These are phyloP conservation scores for Fulmarus glacialis DNA, from an alignment of 2,113 vertebrate genomes.

Conservation along the genomic window DNA sequence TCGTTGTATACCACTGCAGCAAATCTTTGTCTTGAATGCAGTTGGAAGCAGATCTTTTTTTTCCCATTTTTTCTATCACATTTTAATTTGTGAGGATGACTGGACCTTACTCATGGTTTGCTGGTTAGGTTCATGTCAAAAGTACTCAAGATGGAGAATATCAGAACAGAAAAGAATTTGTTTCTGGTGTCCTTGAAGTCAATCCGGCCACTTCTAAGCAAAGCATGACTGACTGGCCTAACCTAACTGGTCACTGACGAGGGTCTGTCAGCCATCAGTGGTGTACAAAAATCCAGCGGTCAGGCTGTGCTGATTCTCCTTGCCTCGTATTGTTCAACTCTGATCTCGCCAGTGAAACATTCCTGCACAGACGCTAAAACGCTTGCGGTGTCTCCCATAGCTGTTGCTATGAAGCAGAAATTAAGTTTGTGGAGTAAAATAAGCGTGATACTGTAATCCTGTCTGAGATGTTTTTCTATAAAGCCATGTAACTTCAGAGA, in stretches of 20 bases:
- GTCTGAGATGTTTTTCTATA: not conserved
- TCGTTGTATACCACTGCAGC: not conserved
- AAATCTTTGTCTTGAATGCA: not conserved
- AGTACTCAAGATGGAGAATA: not conserved
- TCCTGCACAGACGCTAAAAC: not conserved
- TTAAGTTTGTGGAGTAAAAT: not conserved
- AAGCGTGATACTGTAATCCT: not conserved
- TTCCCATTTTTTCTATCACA: not conserved
- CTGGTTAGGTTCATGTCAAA: not conserved
- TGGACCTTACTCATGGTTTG: not conserved
- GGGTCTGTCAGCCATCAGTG: not conserved
- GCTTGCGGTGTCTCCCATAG: not conserved
- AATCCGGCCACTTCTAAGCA: not conserved
- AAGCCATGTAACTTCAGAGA: not conserved
- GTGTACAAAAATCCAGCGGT: accelerated
- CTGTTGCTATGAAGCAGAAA: not conserved
- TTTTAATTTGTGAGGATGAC: not conserved
- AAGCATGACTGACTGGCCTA: not conserved
- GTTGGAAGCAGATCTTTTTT: not conserved
- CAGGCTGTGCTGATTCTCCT: not conserved
- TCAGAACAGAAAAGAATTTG: not conserved
- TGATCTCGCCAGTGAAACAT: not conserved
- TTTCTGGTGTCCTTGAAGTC: not conserved
- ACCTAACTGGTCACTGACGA: accelerated
- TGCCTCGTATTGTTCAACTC: not conserved